phyloP scores from a whole-genome alignment of 2,113 vertebrate species.

The Xiphophorus maculatus region DNA sequence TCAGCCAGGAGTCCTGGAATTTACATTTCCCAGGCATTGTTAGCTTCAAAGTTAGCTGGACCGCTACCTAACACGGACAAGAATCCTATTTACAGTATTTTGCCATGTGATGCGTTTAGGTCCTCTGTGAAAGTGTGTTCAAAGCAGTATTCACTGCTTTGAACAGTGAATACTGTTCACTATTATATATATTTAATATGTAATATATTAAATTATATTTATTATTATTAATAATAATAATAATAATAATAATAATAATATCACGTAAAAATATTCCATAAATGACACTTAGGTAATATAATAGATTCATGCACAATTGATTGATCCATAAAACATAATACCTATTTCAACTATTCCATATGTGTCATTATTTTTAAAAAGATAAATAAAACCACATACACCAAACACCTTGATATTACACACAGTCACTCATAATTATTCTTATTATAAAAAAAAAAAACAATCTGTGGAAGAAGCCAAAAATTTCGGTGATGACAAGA shows the following conservation, averaged over 20 bases:
- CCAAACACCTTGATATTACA: too few species aligned
- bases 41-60: constrained; percentile 49
- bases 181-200: too few species aligned
- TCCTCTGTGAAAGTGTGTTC: neutral
- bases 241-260: neutral
- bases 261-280: neutral
- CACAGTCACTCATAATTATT: too few species aligned
- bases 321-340: neutral
- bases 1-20: constrained; percentile 71
- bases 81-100: neutral
- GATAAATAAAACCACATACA: too few species aligned
- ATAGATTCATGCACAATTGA: neutral
- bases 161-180: too few species aligned
- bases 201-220: too few species aligned
- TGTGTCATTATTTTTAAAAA: too few species aligned
- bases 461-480: too few species aligned
- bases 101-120: constrained; percentile 8
- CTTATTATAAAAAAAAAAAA: too few species aligned
- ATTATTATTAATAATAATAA: neutral
- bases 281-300: neutral
- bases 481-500: too few species aligned
- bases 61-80: constrained; percentile 11
- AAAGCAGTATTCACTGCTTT: too few species aligned
- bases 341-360: too few species aligned
- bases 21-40: constrained; percentile 75